Conservation (phyloP, 2,797 vertebrate species). For the Thunnus albacares region DNA sequence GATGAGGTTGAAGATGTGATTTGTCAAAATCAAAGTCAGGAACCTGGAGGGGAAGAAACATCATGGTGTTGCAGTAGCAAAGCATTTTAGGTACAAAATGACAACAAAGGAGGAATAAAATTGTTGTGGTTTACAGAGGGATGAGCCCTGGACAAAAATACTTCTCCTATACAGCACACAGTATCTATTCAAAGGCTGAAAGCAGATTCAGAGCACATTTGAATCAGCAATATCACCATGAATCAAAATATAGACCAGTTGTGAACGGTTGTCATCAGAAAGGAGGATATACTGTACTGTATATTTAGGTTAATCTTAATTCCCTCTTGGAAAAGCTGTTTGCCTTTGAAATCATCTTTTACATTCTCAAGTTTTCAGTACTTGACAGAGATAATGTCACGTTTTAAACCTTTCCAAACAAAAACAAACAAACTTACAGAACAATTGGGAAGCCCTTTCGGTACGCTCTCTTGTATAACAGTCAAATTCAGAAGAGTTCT, state of each 20-base stretch:
- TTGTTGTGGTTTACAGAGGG: slow-evolving; percentile 15
- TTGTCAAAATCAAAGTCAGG: slow-evolving; percentile 27
- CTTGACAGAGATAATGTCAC: slow-evolving; percentile 13
- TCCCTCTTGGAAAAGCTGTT: slow-evolving; percentile 43
- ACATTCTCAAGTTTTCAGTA: slow-evolving; percentile 65
- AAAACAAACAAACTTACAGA: slow-evolving; percentile 22
- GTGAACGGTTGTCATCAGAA: slow-evolving; percentile 26
- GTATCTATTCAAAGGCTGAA: slow-evolving; percentile 30
- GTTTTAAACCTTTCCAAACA: slow-evolving; percentile 40
- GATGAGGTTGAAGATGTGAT: slow-evolving; percentile 31
- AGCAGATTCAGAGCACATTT: slow-evolving; percentile 54
- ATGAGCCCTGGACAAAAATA: slow-evolving; percentile 48
- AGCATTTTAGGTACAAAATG: slow-evolving; percentile 43
- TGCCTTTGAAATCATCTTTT: slow-evolving; percentile 68
- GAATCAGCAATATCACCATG: slow-evolving; percentile 32
- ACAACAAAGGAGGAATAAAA: slow-evolving; percentile 28
- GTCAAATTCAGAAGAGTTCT: slow-evolving; percentile 52
- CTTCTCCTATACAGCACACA: slow-evolving; percentile 28
- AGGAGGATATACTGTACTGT: slow-evolving; percentile 26
- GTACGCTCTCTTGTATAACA: slow-evolving; percentile 56
- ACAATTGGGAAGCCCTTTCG: slow-evolving; percentile 67
- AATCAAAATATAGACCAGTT: slow-evolving; percentile 22
- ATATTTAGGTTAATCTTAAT: slow-evolving; percentile 44
- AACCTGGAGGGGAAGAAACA: slow-evolving; percentile 21
- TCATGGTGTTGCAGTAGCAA: slow-evolving; percentile 47